Conservation (phyloP, 2,888 invertebrate species). For the Cerastis rubricosa region DNA sequence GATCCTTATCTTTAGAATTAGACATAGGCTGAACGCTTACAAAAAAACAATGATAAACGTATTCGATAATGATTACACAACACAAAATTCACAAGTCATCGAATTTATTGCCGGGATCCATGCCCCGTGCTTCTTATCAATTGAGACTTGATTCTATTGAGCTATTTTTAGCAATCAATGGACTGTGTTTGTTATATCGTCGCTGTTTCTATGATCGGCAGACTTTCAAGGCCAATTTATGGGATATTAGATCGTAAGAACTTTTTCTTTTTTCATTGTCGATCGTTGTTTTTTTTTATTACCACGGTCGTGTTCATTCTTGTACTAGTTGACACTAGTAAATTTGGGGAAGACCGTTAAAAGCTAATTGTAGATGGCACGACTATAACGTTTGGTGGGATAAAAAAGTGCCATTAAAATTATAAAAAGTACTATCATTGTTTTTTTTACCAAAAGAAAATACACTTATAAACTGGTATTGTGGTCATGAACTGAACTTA, state of each 20-base stretch:
- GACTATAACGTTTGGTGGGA: neutral
- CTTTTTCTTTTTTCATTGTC: neutral
- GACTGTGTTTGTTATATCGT: neutral
- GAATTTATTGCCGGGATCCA: neutral
- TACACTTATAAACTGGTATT: too few relatives aligned
- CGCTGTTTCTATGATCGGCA: neutral
- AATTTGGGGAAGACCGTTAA: too few relatives aligned
- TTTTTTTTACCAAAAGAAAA: neutral
- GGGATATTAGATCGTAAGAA: neutral
- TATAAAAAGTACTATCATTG: neutral
- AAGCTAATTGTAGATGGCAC: too few relatives aligned
- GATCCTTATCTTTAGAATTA: too few relatives aligned
- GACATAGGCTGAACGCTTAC: too few relatives aligned
- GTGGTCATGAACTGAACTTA: too few relatives aligned
- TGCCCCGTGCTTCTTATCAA: neutral
- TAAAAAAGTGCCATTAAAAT: neutral
- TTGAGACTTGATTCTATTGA: neutral
- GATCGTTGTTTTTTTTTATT: neutral
- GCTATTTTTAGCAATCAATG: neutral
- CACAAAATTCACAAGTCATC: neutral
- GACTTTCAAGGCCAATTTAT: neutral
- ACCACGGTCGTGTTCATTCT: neutral
- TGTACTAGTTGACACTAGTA: neutral
- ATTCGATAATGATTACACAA: conserved; percentile 3
- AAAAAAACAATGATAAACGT: neutral